These are phyloP conservation scores for Ceramica pisi DNA, from an alignment of 2,888 invertebrate species.

Conservation along the genomic window DNA sequence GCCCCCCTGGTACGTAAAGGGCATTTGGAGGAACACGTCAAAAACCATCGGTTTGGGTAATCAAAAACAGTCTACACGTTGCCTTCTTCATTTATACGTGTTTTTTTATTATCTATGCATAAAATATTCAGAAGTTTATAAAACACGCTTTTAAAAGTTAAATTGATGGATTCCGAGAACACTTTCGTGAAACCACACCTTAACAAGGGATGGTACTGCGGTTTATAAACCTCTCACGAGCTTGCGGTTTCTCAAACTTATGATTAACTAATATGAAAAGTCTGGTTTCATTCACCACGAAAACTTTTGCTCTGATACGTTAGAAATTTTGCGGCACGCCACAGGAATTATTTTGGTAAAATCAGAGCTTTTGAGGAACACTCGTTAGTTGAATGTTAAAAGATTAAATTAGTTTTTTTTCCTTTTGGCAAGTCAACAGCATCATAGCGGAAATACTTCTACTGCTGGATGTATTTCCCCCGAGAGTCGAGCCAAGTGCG, in stretches of 20 bases:
- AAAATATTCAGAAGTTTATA: not conserved
- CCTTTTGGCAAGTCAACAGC: no score
- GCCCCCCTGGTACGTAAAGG: no score
- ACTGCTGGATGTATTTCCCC: no score
- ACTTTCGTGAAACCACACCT: not conserved
- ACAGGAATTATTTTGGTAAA: not conserved
- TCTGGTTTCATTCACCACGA: slow-evolving; percentile 20
- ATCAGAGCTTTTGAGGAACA: slow-evolving; percentile 2
- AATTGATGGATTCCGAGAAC: not conserved
- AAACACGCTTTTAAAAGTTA: not conserved
- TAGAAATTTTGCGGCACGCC: not conserved
- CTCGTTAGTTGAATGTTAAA: no score
- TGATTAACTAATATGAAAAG: slow-evolving; percentile 55
- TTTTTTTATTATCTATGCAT: no score
- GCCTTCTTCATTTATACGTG: no score
- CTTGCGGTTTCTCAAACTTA: slow-evolving; percentile 47
- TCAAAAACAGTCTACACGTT: no score
- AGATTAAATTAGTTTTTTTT: no score
- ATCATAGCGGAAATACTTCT: no score
- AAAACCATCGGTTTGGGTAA: no score
- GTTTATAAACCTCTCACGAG: slow-evolving; percentile 33
- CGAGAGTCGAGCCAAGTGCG: no score
- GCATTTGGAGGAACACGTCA: no score
- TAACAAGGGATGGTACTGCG: not conserved
- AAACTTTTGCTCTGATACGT: slow-evolving; percentile 47